Evolutionary conservation across 1,140 invertebrate genomes (phyloP).

Genomic region (Leptinotarsa lineolata): DNA sequence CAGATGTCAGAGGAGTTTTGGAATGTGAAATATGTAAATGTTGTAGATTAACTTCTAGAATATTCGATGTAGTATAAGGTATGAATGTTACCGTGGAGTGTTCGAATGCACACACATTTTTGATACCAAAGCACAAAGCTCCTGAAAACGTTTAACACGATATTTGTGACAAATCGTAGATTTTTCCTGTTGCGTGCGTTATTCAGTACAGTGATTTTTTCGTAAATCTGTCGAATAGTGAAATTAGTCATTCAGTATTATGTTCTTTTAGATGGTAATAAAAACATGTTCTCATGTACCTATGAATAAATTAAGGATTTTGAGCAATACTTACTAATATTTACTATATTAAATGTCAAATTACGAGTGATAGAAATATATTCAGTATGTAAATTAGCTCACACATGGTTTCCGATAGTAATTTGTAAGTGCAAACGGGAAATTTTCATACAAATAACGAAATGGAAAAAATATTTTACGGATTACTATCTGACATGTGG

Average conservation of each 20-base stretch:
- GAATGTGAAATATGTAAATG: too few species aligned
- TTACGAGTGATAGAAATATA: constrained; percentile 52
- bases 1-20: too few species aligned
- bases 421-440: neutral
- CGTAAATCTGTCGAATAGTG: too few species aligned
- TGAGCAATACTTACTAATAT: constrained; percentile 54
- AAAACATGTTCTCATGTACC: constrained; percentile 21
- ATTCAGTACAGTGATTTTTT: neutral
- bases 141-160: neutral
- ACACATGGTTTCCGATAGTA: neutral
- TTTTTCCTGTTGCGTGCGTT: neutral
- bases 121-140: neutral
- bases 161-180: too few species aligned
- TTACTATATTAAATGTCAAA: constrained; percentile 55
- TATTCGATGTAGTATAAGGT: too few species aligned
- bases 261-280: constrained; percentile 27
- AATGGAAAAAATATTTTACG: constrained; percentile 7
- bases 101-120: too few species aligned
- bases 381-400: constrained; percentile 18
- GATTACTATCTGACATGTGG: constrained; percentile 19
- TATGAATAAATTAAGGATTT: constrained; percentile 44
- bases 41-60: too few species aligned
- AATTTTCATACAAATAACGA: neutral
- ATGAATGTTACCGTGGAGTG: too few species aligned
- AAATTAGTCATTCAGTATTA: constrained; percentile 7